Evolutionary conservation across 1,140 invertebrate species (phyloP).

Genomic region (Meloidogyne hapla): DNA sequence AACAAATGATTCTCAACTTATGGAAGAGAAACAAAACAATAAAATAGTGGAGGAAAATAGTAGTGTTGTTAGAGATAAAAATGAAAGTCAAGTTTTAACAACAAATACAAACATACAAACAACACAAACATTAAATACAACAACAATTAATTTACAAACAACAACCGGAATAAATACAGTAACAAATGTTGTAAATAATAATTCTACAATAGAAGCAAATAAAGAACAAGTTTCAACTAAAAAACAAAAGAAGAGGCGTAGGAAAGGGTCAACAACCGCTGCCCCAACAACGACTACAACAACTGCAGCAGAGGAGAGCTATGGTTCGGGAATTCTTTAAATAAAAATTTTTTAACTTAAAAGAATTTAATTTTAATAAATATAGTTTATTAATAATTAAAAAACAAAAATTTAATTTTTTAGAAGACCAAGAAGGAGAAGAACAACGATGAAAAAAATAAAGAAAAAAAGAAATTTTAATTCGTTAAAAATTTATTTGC

Average conservation of each 20-base stretch:
- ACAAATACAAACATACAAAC: background rate
- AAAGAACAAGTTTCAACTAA: background rate
- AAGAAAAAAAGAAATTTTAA: background rate
- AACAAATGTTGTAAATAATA: conserved; percentile 20
- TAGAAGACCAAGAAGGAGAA: conserved; percentile 1
- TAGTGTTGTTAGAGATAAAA: background rate
- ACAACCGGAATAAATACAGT: conserved; percentile 14
- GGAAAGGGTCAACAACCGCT: conserved; percentile 4
- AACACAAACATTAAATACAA: background rate
- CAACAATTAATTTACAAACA: conserved; percentile 13
- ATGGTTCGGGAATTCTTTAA: background rate
- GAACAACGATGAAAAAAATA: conserved; percentile 2
- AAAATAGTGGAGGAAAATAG: background rate
- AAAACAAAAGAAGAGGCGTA: conserved; percentile 1
- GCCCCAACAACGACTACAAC: conserved; percentile 19
- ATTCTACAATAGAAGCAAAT: background rate
- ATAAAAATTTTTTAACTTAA: too few relatives aligned
- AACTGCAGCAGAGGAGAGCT: conserved; percentile 1
- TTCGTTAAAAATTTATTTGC: too few relatives aligned
- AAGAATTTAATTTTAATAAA: too few relatives aligned
- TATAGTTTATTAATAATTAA: too few relatives aligned
- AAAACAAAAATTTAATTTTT: background rate
- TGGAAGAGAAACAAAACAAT: conserved; percentile 1
- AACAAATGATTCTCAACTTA: conserved; percentile 6
- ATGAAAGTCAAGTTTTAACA: background rate